phyloP scores from a whole-genome alignment of 37 sponge, comb jelly and placozoan genomes.

The Hexactinellida sp. region DNA sequence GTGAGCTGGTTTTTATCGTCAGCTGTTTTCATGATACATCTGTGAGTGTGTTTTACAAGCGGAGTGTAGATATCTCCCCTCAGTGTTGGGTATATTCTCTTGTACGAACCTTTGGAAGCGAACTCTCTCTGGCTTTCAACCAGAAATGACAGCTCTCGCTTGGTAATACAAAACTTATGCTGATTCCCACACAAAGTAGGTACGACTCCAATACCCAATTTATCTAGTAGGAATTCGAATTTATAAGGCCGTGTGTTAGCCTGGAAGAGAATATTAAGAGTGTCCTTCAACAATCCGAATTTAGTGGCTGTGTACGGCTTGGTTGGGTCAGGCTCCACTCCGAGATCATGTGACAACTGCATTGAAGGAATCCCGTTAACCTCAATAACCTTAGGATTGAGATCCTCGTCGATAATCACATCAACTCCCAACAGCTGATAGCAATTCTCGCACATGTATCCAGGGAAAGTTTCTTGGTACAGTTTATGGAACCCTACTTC shows the following conservation, averaged over 20 bases:
- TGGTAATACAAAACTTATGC: slow-evolving; percentile 39
- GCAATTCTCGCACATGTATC: slow-evolving; percentile 59
- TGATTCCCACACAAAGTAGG: slow-evolving; percentile 23
- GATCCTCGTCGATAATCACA: slow-evolving; percentile 46
- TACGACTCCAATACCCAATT: slow-evolving; percentile 47
- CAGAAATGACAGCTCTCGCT: slow-evolving; percentile 30
- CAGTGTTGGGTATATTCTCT: slow-evolving; percentile 41
- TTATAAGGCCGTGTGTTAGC: slow-evolving; percentile 19
- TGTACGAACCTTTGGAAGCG: slow-evolving; percentile 36
- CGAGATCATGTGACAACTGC: slow-evolving; percentile 73
- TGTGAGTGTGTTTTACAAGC: slow-evolving; percentile 31
- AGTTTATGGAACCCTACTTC: slow-evolving; percentile 34
- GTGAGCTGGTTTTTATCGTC: background rate
- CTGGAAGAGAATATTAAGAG: slow-evolving; percentile 43
- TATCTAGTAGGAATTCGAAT: slow-evolving; percentile 14
- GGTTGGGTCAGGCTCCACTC: slow-evolving; percentile 47
- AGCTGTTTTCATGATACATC: slow-evolving; percentile 15
- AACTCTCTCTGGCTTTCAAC: slow-evolving; percentile 38
- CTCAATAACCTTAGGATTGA: slow-evolving; percentile 69
- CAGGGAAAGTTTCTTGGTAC: slow-evolving; percentile 18
- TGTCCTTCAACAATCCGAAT: slow-evolving; percentile 51
- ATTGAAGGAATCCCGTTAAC: slow-evolving; percentile 81
- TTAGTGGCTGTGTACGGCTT: slow-evolving; percentile 64
- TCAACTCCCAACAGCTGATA: slow-evolving; percentile 73
- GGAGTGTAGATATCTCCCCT: slow-evolving; percentile 30